phyloP scores from a whole-genome alignment of 2,113 vertebrate genomes.

The Eptatretus burgeri region DNA sequence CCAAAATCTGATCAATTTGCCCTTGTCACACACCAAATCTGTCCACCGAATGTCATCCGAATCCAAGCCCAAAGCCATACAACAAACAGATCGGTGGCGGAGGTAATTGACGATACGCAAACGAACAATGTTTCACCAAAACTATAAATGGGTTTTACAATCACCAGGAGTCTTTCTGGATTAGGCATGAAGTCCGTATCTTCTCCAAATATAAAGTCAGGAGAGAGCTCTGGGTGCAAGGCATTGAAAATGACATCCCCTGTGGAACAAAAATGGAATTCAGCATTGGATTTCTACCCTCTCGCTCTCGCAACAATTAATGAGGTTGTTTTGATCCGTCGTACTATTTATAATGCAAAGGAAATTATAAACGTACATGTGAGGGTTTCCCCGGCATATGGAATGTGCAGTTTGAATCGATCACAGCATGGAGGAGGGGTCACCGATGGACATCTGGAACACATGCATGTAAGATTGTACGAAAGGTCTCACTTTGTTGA shows the following conservation, averaged over 20 bases:
- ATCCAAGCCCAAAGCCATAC: too few relatives aligned
- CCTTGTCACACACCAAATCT: too few relatives aligned
- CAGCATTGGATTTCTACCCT: too few relatives aligned
- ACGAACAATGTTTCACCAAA: slow-evolving; percentile 7
- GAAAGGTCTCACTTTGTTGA: too few relatives aligned
- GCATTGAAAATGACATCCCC: slow-evolving; percentile 98
- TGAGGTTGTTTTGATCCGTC: too few relatives aligned
- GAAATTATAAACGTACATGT: slow-evolving; percentile 43
- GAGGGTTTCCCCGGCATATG: slow-evolving; percentile 83
- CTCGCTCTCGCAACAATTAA: too few relatives aligned
- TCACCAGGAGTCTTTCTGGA: slow-evolving; percentile 53
- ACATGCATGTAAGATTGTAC: not conserved
- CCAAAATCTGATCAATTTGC: too few relatives aligned
- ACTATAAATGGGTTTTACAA: slow-evolving; percentile 14
- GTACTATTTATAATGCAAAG: slow-evolving; percentile 8
- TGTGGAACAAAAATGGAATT: slow-evolving; percentile 13
- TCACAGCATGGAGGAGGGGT: slow-evolving; percentile 77
- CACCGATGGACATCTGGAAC: slow-evolving; percentile 51
- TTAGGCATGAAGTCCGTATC: slow-evolving; percentile 85
- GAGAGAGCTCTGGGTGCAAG: slow-evolving; percentile 60
- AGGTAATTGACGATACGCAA: fast-evolving
- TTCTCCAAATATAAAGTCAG: slow-evolving; percentile 96
- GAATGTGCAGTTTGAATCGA: slow-evolving; percentile 88
- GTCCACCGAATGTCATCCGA: too few relatives aligned
- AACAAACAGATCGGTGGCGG: too few relatives aligned